Evolutionary conservation across 2,113 vertebrate species (phyloP).

Genomic region (Phoxinus phoxinus): DNA sequence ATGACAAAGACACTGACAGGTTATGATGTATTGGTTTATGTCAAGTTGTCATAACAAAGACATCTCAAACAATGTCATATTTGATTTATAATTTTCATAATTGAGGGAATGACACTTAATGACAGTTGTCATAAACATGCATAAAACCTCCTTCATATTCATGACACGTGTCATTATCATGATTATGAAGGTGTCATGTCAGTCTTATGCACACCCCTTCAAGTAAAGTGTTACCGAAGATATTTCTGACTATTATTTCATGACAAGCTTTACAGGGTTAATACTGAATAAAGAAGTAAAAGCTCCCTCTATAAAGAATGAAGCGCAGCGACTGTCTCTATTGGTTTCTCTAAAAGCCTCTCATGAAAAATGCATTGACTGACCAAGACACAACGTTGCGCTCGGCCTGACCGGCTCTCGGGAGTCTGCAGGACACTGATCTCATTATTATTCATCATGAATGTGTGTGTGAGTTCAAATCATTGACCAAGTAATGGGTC

Average conservation of each 20-base stretch:
- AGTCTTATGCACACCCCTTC: too few relatives aligned
- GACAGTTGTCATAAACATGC: too few relatives aligned
- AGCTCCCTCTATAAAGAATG: not conserved
- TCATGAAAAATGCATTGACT: constrained; percentile 38
- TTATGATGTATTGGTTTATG: too few relatives aligned
- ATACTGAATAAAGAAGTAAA: not conserved
- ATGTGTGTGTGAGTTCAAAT: not conserved
- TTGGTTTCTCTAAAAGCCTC: constrained; percentile 2
- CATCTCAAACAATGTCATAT: too few relatives aligned
- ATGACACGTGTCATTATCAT: too few relatives aligned
- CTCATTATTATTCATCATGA: not conserved
- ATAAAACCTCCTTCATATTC: too few relatives aligned
- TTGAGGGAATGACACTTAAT: too few relatives aligned
- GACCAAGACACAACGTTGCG: not conserved
- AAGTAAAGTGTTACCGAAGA: too few relatives aligned
- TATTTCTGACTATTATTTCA: not conserved
- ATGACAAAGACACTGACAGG: too few relatives aligned
- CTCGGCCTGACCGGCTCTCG: not conserved
- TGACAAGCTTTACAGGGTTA: not conserved
- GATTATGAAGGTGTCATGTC: too few relatives aligned
- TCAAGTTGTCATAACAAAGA: too few relatives aligned
- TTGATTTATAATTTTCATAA: too few relatives aligned
- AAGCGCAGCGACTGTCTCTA: constrained; percentile 6
- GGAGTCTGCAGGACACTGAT: not conserved
- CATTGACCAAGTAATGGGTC: not conserved